phyloP scores from a whole-genome alignment of 2,797 vertebrate species.

The Sebastiscus albofasciatus region DNA sequence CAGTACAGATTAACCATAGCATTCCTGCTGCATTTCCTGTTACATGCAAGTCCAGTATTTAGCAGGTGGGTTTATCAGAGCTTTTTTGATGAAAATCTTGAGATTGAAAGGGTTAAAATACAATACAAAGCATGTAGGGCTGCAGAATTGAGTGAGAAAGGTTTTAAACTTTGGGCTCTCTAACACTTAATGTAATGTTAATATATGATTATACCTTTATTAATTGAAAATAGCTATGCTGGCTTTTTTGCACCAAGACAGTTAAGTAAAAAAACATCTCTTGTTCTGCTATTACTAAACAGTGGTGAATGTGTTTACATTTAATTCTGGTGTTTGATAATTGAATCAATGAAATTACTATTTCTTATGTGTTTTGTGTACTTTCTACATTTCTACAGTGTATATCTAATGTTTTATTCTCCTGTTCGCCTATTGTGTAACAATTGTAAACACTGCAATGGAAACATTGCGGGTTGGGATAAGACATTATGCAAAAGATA shows the following conservation, averaged over 20 bases:
- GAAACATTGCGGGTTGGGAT: neutral
- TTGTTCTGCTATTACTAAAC: neutral
- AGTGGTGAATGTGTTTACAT: neutral
- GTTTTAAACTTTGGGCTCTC: neutral
- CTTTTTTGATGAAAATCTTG: neutral
- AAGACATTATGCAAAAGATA: neutral
- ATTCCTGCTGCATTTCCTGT: neutral
- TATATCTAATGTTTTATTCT: neutral
- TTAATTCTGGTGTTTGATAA: neutral
- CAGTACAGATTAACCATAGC: neutral
- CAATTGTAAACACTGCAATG: neutral
- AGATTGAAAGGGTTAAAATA: neutral
- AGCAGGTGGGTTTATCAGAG: neutral
- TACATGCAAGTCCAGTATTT: neutral
- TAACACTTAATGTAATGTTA: neutral
- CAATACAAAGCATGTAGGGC: neutral
- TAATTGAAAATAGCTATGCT: neutral
- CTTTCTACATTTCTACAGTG: neutral
- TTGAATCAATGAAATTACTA: too few relatives aligned
- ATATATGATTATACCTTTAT: neutral
- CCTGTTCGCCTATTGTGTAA: neutral
- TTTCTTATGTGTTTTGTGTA: neutral
- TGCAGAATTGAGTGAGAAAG: neutral
- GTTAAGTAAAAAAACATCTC: neutral
- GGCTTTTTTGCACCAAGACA: neutral